A percentile compares a stretch with the other conserved stretches of the same genome.
Evolutionary conservation across 1,140 invertebrate species (phyloP).

Genomic region (Orius laevigatus): DNA sequence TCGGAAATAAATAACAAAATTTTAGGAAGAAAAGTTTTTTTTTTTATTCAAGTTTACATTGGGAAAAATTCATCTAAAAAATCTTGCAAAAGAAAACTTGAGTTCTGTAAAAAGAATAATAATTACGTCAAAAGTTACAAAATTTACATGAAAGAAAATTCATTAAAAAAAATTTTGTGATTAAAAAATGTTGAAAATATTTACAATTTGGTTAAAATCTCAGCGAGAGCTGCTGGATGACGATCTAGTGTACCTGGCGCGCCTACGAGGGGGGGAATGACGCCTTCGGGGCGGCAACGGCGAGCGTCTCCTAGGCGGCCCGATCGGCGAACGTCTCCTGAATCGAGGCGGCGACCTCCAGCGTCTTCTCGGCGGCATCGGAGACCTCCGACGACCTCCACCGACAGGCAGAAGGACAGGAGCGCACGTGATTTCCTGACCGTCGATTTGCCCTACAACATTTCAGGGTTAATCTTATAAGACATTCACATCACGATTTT

Average conservation of each 20-base stretch:
- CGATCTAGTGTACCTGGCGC: conserved; percentile 62
- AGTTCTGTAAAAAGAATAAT: no score
- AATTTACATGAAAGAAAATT: no score
- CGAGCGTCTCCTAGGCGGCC: conserved; percentile 34
- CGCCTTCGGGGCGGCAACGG: conserved; percentile 39
- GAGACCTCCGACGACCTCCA: conserved; percentile 43
- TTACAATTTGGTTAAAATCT: not conserved
- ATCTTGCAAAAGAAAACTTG: no score
- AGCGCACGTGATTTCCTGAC: conserved; percentile 86
- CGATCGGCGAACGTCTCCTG: conserved; percentile 35
- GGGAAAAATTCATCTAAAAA: no score
- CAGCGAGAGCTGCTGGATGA: conserved; percentile 61
- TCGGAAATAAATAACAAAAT: no score
- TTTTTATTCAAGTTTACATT: no score
- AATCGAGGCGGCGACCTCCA: conserved; percentile 35
- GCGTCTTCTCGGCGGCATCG: conserved; percentile 31
- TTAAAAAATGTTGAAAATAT: no score
- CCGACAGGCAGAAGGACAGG: conserved; percentile 56
- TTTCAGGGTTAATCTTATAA: not conserved
- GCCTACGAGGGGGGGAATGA: conserved; percentile 36
- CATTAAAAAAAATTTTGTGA: no score
- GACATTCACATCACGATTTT: no score
- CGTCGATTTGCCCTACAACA: conserved; percentile 55
- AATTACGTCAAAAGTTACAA: no score
- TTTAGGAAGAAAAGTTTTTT: no score